These are phyloP conservation scores for Wiebesia pumilae DNA, from an alignment of 1,140 invertebrate genomes.

Conservation along the genomic window DNA sequence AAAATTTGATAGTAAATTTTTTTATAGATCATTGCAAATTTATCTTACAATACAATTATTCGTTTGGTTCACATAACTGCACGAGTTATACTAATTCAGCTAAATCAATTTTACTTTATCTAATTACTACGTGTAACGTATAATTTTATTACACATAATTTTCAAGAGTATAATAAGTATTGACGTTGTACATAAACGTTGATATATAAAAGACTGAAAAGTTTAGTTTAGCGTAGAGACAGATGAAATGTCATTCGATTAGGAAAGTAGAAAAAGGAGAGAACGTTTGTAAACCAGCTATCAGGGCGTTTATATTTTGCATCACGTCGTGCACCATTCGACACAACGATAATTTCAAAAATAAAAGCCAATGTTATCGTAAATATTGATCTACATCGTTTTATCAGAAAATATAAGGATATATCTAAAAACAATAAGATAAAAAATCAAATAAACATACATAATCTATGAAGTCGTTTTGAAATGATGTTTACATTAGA, in stretches of 20 bases:
- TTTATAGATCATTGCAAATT: neutral
- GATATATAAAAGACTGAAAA: too few species aligned
- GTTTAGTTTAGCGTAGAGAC: too few species aligned
- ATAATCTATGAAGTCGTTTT: too few species aligned
- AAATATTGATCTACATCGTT: neutral
- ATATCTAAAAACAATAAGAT: neutral
- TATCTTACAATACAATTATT: neutral
- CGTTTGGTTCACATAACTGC: neutral
- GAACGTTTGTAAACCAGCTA: too few species aligned
- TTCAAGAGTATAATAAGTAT: too few species aligned
- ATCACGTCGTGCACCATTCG: neutral
- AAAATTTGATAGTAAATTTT: neutral
- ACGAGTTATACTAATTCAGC: neutral
- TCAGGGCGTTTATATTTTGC: neutral
- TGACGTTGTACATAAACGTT: too few species aligned
- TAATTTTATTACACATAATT: too few species aligned
- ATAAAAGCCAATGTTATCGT: neutral
- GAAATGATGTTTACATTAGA: too few species aligned
- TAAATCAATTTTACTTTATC: neutral
- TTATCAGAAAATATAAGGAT: neutral
- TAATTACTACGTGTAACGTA: neutral
- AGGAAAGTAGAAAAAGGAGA: too few species aligned
- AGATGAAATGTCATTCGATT: too few species aligned
- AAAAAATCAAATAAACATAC: neutral
- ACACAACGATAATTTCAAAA: neutral